Percentiles rank a stretch among this genome's conserved stretches.
Evolutionary conservation across 2,113 vertebrate genomes (phyloP).

Genomic region (Callithrix jacchus): DNA sequence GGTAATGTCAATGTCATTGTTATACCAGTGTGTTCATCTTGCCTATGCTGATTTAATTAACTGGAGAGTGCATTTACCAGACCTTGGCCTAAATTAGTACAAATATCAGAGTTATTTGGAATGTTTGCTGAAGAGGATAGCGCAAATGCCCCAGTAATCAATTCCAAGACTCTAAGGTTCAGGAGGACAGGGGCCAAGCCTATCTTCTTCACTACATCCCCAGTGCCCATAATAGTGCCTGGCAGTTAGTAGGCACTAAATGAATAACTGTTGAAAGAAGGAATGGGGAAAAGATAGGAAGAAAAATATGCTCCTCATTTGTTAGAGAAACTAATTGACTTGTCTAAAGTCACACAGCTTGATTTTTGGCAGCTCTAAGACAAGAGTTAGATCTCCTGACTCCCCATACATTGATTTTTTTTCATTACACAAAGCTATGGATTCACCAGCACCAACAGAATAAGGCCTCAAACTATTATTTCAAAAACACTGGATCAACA

Average conservation of each 20-base stretch:
- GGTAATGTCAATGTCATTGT: neutral
- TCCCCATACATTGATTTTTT: neutral
- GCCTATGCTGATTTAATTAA: neutral
- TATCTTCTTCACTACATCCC: neutral
- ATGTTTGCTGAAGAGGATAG: neutral
- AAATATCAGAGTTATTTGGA: neutral
- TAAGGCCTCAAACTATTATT: neutral
- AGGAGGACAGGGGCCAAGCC: neutral
- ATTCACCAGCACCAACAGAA: neutral
- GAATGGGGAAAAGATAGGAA: neutral
- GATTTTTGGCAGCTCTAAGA: neutral
- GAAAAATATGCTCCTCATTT: neutral
- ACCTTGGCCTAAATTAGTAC: neutral
- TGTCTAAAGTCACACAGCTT: neutral
- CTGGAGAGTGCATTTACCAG: neutral
- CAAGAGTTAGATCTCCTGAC: neutral
- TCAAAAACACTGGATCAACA: neutral
- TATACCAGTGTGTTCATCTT: neutral
- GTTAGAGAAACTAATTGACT: slow-evolving; percentile 6
- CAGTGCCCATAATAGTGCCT: neutral
- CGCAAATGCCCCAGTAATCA: neutral
- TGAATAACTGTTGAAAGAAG: neutral
- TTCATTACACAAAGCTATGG: neutral
- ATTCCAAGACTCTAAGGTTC: neutral
- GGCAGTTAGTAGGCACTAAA: neutral